These are phyloP conservation scores for Hormiphora californensis DNA, from an alignment of 37 sponge, comb jelly and placozoan genomes.

Conservation along the genomic window DNA sequence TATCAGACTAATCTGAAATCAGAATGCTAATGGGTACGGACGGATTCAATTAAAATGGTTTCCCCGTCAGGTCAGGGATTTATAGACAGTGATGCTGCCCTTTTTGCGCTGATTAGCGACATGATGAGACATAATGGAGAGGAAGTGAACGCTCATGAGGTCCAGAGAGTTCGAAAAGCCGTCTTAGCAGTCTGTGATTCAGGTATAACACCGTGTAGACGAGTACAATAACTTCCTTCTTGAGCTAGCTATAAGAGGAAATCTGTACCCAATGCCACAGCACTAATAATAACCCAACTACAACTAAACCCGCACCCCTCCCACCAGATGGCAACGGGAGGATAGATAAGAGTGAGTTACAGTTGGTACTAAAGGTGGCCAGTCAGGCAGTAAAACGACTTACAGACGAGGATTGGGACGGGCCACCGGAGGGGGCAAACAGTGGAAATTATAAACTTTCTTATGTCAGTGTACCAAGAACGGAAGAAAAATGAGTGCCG, in stretches of 20 bases:
- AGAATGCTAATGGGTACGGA: no score
- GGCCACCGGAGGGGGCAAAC: no score
- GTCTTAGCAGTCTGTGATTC: constrained; percentile 44
- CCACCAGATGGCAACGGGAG: constrained; percentile 36
- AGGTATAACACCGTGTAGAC: no score
- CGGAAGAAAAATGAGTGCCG: no score
- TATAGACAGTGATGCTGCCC: constrained; percentile 45
- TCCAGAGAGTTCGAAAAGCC: neutral
- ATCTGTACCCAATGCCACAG: neutral
- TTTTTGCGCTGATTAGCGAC: constrained; percentile 36
- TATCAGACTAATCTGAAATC: no score
- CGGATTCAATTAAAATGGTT: no score
- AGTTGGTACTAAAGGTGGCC: constrained; percentile 33
- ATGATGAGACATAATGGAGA: constrained; percentile 9
- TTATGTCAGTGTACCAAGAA: no score
- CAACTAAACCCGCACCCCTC: neutral
- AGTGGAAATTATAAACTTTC: no score
- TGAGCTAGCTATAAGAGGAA: neutral
- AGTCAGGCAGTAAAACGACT: constrained; percentile 16
- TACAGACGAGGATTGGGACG: neutral
- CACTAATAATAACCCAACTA: neutral
- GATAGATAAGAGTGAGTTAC: constrained; percentile 34
- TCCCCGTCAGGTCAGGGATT: constrained; percentile 7
- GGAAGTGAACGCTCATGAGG: constrained; percentile 30
- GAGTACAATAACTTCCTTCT: neutral